Conservation (phyloP, 2,888 invertebrate species). For the Hydropsyche betteni region DNA sequence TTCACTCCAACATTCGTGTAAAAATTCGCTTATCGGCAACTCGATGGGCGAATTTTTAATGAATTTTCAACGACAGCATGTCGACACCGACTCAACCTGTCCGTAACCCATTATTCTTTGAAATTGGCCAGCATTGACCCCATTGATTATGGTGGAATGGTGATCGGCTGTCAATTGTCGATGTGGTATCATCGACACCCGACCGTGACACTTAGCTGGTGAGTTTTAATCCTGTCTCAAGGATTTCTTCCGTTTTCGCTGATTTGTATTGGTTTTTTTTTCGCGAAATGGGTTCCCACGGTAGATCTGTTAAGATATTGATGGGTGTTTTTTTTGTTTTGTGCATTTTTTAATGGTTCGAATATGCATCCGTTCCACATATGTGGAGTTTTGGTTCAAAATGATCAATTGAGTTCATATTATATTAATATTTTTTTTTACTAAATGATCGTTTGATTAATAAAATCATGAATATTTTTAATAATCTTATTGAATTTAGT, state of each 20-base stretch:
- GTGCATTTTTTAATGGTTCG: background rate
- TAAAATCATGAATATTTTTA: too few species aligned
- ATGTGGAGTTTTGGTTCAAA: background rate
- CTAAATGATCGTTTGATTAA: too few species aligned
- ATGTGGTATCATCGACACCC: constrained; percentile 12
- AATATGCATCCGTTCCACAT: too few species aligned
- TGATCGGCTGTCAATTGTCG: constrained; percentile 24
- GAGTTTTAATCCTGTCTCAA: constrained; percentile 4
- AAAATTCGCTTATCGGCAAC: too few species aligned
- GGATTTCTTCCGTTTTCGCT: constrained; percentile 11
- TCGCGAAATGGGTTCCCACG: background rate
- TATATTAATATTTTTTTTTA: too few species aligned
- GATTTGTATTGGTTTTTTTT: background rate
- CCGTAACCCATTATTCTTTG: constrained; percentile 1
- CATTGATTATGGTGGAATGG: background rate
- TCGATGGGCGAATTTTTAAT: too few species aligned
- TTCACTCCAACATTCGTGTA: too few species aligned
- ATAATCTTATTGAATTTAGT: too few species aligned
- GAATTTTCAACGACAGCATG: too few species aligned
- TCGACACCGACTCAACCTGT: background rate
- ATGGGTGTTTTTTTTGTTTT: background rate
- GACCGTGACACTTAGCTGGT: constrained; percentile 27
- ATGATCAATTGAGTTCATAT: background rate
- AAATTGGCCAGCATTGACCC: constrained; percentile 27
- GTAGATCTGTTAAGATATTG: background rate